These are phyloP conservation scores for Apamea sordens DNA, from an alignment of 2,888 invertebrate species.

Conservation along the genomic window DNA sequence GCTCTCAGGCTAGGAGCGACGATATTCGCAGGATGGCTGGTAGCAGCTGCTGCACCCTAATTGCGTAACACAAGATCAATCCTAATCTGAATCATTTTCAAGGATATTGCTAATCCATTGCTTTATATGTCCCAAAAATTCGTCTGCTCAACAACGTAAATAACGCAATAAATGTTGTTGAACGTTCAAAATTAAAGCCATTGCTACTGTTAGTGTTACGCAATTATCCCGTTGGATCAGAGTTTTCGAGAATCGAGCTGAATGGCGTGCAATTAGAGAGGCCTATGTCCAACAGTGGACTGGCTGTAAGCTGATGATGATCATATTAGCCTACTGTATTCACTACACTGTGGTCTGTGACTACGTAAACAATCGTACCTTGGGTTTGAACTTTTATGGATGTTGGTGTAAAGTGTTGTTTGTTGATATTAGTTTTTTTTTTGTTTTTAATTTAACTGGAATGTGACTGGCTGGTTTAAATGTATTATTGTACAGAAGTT, in stretches of 20 bases:
- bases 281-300: not conserved
- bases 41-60: not conserved
- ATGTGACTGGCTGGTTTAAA: not conserved
- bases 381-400: not conserved
- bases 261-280: not conserved
- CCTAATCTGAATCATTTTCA: too few species aligned
- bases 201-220: too few species aligned
- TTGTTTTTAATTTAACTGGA: not conserved
- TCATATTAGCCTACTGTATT: constrained; percentile 72
- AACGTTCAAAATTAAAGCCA: too few species aligned
- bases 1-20: not conserved
- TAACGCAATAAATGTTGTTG: too few species aligned
- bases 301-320: not conserved
- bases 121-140: too few species aligned
- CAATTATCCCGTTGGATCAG: not conserved
- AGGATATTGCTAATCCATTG: too few species aligned
- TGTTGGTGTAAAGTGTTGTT: not conserved
- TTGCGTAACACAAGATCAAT: too few species aligned
- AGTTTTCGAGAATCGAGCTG: not conserved
- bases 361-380: not conserved
- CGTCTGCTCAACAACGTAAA: too few species aligned
- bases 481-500: not conserved
- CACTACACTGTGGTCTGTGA: constrained; percentile 6
- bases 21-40: not conserved
- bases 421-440: not conserved